Evolutionary conservation across 2,113 vertebrate species (phyloP).

Genomic region (Sturnira hondurensis): DNA sequence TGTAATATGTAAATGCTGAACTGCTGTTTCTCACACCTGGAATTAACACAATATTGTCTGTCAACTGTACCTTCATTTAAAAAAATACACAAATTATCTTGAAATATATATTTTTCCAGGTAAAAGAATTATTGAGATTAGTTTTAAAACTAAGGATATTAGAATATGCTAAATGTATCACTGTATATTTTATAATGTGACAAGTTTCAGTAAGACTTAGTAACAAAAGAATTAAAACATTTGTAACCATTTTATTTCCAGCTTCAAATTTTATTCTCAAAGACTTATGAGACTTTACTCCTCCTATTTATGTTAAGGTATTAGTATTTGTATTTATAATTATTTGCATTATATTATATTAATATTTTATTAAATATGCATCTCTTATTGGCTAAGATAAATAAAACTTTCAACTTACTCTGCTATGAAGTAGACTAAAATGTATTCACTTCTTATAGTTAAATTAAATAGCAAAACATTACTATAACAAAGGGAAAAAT

Average conservation of each 20-base stretch:
- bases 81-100: background rate
- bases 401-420: conserved; percentile 32
- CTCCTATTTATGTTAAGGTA: background rate
- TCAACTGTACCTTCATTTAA: background rate
- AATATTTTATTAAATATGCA: background rate
- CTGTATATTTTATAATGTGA: background rate
- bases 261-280: background rate
- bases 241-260: background rate
- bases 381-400: background rate
- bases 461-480: conserved; percentile 26
- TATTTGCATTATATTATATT: background rate
- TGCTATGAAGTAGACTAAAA: background rate
- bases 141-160: background rate
- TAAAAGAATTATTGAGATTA: background rate
- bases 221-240: background rate
- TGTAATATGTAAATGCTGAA: background rate
- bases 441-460: background rate
- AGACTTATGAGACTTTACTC: background rate
- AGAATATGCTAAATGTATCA: background rate
- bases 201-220: background rate
- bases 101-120: background rate
- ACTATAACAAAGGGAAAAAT: background rate
- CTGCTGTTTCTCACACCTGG: background rate
- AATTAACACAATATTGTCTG: background rate
- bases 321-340: too few species aligned